A percentile compares a stretch with the other conserved stretches of the same genome.
Evolutionary conservation across 1,140 invertebrate genomes (phyloP).

Genomic region (Solenopsis fugax): DNA sequence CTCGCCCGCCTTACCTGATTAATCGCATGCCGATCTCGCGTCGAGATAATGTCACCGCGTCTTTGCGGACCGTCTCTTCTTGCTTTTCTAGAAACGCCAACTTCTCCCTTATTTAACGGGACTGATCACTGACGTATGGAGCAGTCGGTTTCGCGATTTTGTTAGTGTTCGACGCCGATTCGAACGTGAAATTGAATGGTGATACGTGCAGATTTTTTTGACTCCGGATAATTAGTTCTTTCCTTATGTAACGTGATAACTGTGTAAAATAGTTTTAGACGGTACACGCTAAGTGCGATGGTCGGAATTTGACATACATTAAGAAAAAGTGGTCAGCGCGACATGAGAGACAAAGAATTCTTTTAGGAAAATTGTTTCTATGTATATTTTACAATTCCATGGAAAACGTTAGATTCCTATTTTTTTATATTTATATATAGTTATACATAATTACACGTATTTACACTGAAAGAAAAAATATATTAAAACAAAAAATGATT

Average conservation of each 20-base stretch:
- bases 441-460: too few species aligned
- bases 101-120: neutral
- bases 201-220: neutral
- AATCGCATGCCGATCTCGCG: constrained; percentile 21
- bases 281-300: neutral
- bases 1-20: neutral
- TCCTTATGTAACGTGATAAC: constrained; percentile 28
- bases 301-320: constrained; percentile 23
- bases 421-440: neutral
- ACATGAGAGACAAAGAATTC: neutral
- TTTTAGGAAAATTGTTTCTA: neutral
- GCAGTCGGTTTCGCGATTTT: neutral
- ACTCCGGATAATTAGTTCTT: neutral
- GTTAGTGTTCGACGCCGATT: neutral
- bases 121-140: neutral
- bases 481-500: too few species aligned
- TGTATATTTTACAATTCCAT: neutral
- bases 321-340: neutral
- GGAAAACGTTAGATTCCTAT: neutral
- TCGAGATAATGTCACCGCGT: constrained; percentile 27
- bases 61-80: neutral
- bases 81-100: neutral
- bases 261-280: neutral
- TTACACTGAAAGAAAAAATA: too few species aligned
- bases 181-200: neutral